Base-by-base conservation (phyloP, 2,797 vertebrate genomes). In the Trachurus trachurus region DNA sequence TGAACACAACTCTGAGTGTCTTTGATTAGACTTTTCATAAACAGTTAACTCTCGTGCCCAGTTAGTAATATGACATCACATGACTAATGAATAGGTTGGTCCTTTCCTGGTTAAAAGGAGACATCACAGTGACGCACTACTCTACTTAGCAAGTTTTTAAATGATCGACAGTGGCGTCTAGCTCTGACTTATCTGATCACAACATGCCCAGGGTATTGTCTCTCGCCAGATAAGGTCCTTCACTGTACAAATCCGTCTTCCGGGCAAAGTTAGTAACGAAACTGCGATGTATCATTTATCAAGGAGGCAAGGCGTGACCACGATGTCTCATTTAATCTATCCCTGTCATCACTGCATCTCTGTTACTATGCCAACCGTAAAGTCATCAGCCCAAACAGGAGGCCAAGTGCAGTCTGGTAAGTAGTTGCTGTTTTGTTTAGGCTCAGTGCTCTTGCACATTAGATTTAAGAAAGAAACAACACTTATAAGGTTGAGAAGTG, bases 351-450 rank as follows among this genome's bases (percentile, higher is more conserved):
- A 34, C 73, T 21, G 58, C 64, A 47, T 56, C 71, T 52, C 2
- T 58, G 70, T 81, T 9, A 70, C 83, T 58, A 78, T 80, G 62
- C 5, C 76, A 54, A 73, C 42, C 0, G 17, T 68, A 67, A 76
- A 52, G 57, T 44, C 66, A 78, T 79, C 56, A 82, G 61, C 40
- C 56, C 29, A 81, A 79, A 88, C 83, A 90, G 75, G 79, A 86
- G 13, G 66, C 53, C 39, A 19, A 31, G 58, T 42, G 47, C 5
- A 52, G 45, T 49, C 29, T 59, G 31, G n/a, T 1, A 12, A 19
- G 50, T 17, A 37, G 54, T 42, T 66, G 2, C 26, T 34, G 29
- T 29, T 66, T 56, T 67, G 71, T 75, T 72, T 57, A 57, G 64
- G 10, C 42, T 74, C 21, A 12, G 50, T 22, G 9, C 9, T 68